A percentile compares a stretch with the other conserved stretches of the same genome.
Evolutionary conservation across 92 coral and sea anemone species (phyloP).

Genomic region (Porites rus): DNA sequence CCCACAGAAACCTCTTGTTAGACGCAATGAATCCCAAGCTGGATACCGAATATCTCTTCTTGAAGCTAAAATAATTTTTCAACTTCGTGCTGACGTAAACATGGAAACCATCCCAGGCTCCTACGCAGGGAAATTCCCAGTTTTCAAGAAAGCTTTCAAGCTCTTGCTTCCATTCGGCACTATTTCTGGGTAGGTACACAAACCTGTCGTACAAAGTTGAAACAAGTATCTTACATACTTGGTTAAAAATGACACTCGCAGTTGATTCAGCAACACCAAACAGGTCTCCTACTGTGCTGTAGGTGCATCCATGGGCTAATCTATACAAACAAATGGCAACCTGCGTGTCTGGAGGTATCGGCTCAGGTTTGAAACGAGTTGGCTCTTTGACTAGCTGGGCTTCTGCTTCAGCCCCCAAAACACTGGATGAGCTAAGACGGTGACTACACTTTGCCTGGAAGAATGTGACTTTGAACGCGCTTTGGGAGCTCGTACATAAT

Average conservation of each 20-base stretch:
- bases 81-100: constrained; percentile 70
- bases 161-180: constrained; percentile 69
- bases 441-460: too few relatives aligned
- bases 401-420: constrained; percentile 10
- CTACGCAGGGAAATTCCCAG: constrained; percentile 80
- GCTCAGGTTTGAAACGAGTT: constrained; percentile 64
- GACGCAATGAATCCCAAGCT: constrained; percentile 72
- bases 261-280: constrained; percentile 74
- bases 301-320: constrained; percentile 70
- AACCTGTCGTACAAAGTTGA: constrained; percentile 52
- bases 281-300: constrained; percentile 61
- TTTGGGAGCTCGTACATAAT: too few relatives aligned
- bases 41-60: constrained; percentile 73
- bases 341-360: constrained; percentile 58
- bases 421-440: too few relatives aligned
- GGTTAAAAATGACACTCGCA: constrained; percentile 63
- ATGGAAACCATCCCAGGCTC: constrained; percentile 84
- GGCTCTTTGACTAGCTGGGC: constrained; percentile 40
- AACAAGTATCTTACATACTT: constrained; percentile 58
- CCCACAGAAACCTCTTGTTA: constrained; percentile 74
- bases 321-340: constrained; percentile 70
- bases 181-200: constrained; percentile 61
- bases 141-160: constrained; percentile 67
- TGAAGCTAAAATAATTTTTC: constrained; percentile 73
- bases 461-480: too few relatives aligned